Base-by-base conservation (phyloP, 1,140 invertebrate species). In the Micrasema minimum region DNA sequence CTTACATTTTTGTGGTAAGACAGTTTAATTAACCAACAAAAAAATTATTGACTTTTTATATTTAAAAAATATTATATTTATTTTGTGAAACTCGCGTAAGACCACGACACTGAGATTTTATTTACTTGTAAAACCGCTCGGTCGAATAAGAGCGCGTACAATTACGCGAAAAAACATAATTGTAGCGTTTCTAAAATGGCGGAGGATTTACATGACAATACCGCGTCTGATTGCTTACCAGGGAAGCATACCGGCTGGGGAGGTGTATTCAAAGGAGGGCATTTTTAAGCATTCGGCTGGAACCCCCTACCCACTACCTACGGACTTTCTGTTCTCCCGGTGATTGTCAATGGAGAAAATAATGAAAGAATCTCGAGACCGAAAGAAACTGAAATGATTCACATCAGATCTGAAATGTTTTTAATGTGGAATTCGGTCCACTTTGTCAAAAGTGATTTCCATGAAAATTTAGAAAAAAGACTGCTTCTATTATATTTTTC, bases 81-180 rank as follows among this genome's bases (percentile, higher is more conserved):
- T n/a, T n/a, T n/a, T 31, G 26, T 31, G 45, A 53, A 53, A 53
- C 11, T 14, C 51, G 26, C 51, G 26, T 53, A 26, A 35, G 5
- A 12, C 0, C 51, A 31, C 51, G 2, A 10, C 18, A 1, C 51
- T 12, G 51, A 26, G 45, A 64, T 64, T 64, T 46, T 31, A 46
- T 64, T 46, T 64, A 46, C 59, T 69, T 55, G 41, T 51, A 50
- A 48, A 64, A 69, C 57, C 66, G 38, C 35, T 55, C 41, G 41
- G 26, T 53, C 35, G 53, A 62, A 51, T 35, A 57, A 66, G 64
- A 59, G 50, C 51, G 23, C 16, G 62, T 55, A 66, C 66, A 72
- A 72, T 72, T 72, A 72, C 53, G 57, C 53, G 57, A 68, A 62
- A 72, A 66, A 72, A 67, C 71, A 67, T 72, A 72, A 72, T 72